These are phyloP conservation scores for Drosophila suboccidentalis DNA, from an alignment of 2,888 invertebrate genomes.

Conservation along the genomic window DNA sequence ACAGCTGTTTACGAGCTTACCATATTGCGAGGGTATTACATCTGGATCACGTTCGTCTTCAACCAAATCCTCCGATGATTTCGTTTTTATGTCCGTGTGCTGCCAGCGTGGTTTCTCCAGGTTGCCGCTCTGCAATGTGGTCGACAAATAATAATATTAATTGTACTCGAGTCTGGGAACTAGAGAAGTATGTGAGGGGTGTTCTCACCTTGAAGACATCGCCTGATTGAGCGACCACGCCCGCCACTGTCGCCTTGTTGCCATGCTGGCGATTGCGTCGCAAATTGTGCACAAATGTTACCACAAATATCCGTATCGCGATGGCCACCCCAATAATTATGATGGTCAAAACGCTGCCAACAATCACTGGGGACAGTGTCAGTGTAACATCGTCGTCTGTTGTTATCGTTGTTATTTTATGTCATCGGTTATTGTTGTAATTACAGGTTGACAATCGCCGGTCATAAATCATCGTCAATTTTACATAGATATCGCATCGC, in stretches of 20 bases:
- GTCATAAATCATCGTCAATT: constrained; percentile 73
- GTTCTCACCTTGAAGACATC: constrained; percentile 85
- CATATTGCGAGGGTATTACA: constrained; percentile 91
- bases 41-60: constrained; percentile 88
- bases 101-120: constrained; percentile 86
- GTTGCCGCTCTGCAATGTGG: constrained; percentile 75
- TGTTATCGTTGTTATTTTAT: constrained; percentile 43
- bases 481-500: constrained; percentile 68
- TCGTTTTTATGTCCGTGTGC: constrained; percentile 86
- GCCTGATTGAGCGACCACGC: constrained; percentile 81
- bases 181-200: background rate
- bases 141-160: constrained; percentile 30
- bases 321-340: constrained; percentile 85
- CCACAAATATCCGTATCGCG: constrained; percentile 85
- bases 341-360: constrained; percentile 85
- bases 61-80: constrained; percentile 85
- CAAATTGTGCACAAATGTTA: constrained; percentile 85
- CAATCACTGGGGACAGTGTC: constrained; percentile 85
- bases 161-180: background rate
- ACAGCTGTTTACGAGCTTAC: constrained; percentile 83
- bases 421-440: constrained; percentile 57
- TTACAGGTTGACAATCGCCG: constrained; percentile 72
- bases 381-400: constrained; percentile 84
- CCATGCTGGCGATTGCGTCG: constrained; percentile 85
- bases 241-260: constrained; percentile 83